Evolutionary conservation across 2,797 vertebrate species (phyloP), one percentile per base, ranked within the genome.

Genomic region (Anguilla obscura): DNA sequence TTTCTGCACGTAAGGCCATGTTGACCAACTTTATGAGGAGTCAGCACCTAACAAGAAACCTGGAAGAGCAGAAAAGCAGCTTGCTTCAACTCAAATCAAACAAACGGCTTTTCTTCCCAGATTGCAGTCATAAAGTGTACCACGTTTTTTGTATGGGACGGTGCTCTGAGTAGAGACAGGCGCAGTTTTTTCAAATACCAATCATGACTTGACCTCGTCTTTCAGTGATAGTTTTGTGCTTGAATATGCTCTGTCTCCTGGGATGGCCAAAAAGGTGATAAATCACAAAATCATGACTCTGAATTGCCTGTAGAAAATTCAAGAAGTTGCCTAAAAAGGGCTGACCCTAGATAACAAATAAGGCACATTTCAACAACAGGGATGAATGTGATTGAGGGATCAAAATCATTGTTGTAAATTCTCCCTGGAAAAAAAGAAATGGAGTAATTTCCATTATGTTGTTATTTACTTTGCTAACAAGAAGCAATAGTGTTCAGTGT

Each of bases 401-500:
- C 36, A 12, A 48, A 54, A 85, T 85, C 7, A 85, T 40, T 7
- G 58, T 9, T 63, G 79, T n/a, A 30, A 54, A 85, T 33, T 12
- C n/a, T 33, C 52, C 33, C 27, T 48, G 66, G 16, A 74, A 71
- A 45, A 40, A 60, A 58, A 82, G 18, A 56, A 33, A 12, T n/a
- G 48, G 54, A 56, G 8, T 30, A 3, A 52, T 8, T 74, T 71
- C 66, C 60, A 66, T 88, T 88, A 85, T 3, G 14, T 84, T 69
- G 24, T 48, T 40, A 74, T 84, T 84, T 69, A 50, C 58, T 76
- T 69, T 85, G 83, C 52, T 85, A 85, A 85, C 27, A 60, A 60
- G 27, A 18, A 84, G 60, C 87, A 87, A 71, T 76, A 85, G 30
- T 18, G 27, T 85, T 85, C 30, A 18, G 36, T 3, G 30, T 85